These are phyloP conservation scores for Drosophila sp. DNA, from an alignment of 1,140 invertebrate genomes.

Conservation along the genomic window DNA sequence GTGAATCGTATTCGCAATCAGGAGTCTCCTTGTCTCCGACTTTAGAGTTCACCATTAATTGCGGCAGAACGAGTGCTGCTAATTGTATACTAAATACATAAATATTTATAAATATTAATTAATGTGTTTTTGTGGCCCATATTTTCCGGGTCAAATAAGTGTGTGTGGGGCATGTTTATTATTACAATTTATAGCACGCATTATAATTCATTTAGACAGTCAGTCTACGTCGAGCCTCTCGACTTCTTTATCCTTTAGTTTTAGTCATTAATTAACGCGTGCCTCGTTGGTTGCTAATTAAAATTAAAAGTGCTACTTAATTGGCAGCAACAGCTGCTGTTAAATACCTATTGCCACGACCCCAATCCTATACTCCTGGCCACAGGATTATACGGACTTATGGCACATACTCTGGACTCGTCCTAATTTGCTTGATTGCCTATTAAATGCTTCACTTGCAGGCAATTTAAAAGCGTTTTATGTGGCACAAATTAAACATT, in stretches of 20 bases:
- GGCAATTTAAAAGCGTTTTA: conserved; percentile 44
- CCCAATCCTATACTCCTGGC: background rate
- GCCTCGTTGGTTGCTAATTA: conserved; percentile 71
- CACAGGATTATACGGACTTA: conserved; percentile 1
- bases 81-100: conserved; percentile 51
- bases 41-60: conserved; percentile 8
- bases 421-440: conserved; percentile 50
- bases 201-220: conserved; percentile 69
- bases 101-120: conserved; percentile 35
- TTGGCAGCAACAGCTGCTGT: conserved; percentile 74
- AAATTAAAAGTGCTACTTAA: conserved; percentile 78
- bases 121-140: conserved; percentile 60
- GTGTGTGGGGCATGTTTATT: conserved; percentile 53
- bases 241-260: conserved; percentile 50
- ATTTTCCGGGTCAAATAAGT: conserved; percentile 14
- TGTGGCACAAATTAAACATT: conserved; percentile 43
- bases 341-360: conserved; percentile 6
- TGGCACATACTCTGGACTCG: conserved; percentile 7
- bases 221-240: conserved; percentile 1
- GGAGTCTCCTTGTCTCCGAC: background rate
- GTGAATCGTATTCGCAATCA: background rate
- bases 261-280: conserved; percentile 72
- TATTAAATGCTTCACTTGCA: conserved; percentile 30
- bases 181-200: conserved; percentile 74
- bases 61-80: conserved; percentile 50